Base-by-base conservation (phyloP, 1,140 invertebrate genomes). In the Anoplophora glabripennis region DNA sequence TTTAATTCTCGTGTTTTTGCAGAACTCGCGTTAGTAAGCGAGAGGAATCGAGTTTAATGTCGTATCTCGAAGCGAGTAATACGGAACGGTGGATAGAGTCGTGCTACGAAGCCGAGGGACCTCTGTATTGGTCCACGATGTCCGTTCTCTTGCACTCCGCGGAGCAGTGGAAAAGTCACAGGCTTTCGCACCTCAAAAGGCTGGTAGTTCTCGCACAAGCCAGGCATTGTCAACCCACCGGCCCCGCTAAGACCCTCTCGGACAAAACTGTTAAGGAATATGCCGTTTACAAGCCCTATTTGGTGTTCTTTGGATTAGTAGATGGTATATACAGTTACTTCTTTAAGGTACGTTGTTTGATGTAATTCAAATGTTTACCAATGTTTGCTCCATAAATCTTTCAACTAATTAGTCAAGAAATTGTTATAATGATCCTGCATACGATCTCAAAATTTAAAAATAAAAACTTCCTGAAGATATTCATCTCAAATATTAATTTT, bases 81-180 rank as follows among this genome's bases (percentile, higher is more conserved):
- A 68, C 63, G 1, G 81, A 83, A 1, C 75, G 82, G 33, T 84
- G 86, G 83, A 77, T 96, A 2, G 93, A 96, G 70, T 88, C 83
- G 18, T 85, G 86, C 55, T 95, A 90, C 72, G 93, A 96, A 67
- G 86, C 90, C 1, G 95, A 98, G 65, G 92, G 94, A 2, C 87
- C 93, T 1, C 80, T 93, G 4, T 99, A 94, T 78, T 94, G 89
- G 81, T 78, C 85, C 42, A 87, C 87, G 4, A 81, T 97, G 70
- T 86, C 88, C 40, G 75, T 96, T 7, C 81, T 94, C 36, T 75
- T 98, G 14, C 84, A 90, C 65, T 84, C 89, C 14, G 85, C 85
- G 1, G 76, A 83, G 7, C 79, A 81, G 69, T 86, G 94, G 93
- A 79, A 81, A 44, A 74, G 80, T 12, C 77, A 85, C 15, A 83